These are phyloP conservation scores for Caranx melampygus DNA, from an alignment of 2,113 vertebrate species.

Conservation along the genomic window DNA sequence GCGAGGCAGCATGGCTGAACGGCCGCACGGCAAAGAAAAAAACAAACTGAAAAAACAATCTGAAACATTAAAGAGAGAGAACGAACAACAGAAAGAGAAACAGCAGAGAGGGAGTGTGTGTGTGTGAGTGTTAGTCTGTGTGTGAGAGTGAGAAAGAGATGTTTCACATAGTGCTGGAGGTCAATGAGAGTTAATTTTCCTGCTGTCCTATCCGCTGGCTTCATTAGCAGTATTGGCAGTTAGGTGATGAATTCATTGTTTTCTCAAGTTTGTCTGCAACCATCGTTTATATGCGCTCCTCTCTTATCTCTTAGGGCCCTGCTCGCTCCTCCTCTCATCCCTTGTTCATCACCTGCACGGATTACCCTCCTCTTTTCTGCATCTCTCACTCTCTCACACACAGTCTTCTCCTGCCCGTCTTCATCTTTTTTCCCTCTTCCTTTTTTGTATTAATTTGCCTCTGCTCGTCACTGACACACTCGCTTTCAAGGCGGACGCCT, in stretches of 20 bases:
- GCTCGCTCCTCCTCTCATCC: constrained; percentile 36
- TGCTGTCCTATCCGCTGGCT: constrained; percentile 79
- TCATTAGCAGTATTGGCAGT: constrained; percentile 83
- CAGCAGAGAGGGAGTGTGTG: background rate
- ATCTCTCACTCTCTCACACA: background rate
- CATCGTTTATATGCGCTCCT: constrained; percentile 63
- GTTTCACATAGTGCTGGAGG: constrained; percentile 43
- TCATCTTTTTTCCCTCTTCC: background rate
- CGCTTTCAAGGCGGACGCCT: constrained; percentile 39
- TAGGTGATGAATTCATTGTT: constrained; percentile 80
- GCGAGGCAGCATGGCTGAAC: background rate
- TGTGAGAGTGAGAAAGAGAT: background rate
- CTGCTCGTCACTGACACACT: background rate
- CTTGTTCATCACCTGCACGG: constrained; percentile 39
- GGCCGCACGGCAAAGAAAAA: constrained; percentile 10
- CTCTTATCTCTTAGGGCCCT: constrained; percentile 62
- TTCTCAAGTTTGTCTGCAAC: constrained; percentile 75
- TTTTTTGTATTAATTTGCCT: constrained; percentile 15
- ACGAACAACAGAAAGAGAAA: background rate
- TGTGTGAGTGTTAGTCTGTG: no score
- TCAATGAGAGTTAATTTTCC: constrained; percentile 78
- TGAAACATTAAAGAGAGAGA: background rate
- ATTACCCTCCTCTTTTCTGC: constrained; percentile 10
- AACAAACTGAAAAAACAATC: background rate
- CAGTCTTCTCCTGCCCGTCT: background rate